Evolutionary conservation across 1,140 invertebrate species (phyloP).

Genomic region (Drosophila auraria): DNA sequence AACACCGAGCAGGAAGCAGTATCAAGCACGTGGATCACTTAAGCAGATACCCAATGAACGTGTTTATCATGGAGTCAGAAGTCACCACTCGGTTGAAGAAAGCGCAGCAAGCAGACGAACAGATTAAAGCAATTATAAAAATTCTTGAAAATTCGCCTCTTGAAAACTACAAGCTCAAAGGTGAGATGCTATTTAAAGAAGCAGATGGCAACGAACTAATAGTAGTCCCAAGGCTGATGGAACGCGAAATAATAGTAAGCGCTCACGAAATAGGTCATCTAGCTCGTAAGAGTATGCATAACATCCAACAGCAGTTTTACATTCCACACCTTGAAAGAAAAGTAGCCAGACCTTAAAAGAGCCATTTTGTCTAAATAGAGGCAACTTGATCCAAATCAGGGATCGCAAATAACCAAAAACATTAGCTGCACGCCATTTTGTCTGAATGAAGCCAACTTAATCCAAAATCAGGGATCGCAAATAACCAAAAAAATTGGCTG

Average conservation of each 20-base stretch:
- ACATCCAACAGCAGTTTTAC: neutral
- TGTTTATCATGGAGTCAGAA: neutral
- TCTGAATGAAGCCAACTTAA: too few species aligned
- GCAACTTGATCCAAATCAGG: too few species aligned
- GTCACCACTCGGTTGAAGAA: neutral
- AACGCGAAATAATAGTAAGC: neutral
- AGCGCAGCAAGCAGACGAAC: neutral
- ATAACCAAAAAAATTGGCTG: too few species aligned
- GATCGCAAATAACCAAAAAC: too few species aligned
- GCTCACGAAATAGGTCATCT: neutral
- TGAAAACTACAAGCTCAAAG: neutral
- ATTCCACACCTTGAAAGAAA: neutral
- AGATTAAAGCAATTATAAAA: neutral
- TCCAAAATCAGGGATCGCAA: too few species aligned
- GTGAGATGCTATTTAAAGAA: neutral
- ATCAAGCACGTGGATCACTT: neutral
- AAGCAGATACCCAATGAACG: neutral
- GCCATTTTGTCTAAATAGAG: too few species aligned
- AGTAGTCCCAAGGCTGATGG: neutral
- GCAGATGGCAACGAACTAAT: neutral
- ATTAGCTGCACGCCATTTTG: too few species aligned
- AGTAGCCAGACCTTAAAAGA: too few species aligned
- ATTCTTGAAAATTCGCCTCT: neutral
- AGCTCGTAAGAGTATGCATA: neutral
- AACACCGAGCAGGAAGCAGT: slow-evolving; percentile 1